Base-by-base conservation (phyloP, 2,113 vertebrate species). In the Marcusenius ussheri region DNA sequence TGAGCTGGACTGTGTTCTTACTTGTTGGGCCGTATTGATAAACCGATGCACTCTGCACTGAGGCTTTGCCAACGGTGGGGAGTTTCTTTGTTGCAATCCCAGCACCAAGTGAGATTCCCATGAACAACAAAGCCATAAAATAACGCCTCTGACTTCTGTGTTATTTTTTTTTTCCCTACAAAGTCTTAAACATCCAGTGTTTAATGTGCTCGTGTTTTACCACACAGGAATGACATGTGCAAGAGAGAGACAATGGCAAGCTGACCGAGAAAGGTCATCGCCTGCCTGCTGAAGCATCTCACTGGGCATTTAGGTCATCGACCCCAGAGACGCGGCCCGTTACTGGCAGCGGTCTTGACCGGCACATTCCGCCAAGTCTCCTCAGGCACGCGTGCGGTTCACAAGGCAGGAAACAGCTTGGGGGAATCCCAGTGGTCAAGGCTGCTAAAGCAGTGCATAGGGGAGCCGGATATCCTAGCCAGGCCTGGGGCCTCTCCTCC, bases 361-460 rank as follows among this genome's bases (percentile, higher is more conserved):
- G 27, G 10, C 49, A 74, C 50, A 45, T 83, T 47, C 58, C 92
- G 92, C 94, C 92, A 88, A 15, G 91, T 86, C 91, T 95, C 94
- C 93, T 95, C 92, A 70, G 95, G 95, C 94, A 95, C 92, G 80
- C 11, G 83, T 90, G 89, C 90, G 85, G 93, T 95, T 94, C 94
- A 96, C 93, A 93, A 96, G 95, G 94, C 96, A 96, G 96, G 96
- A 96, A 96, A 93, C 96, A 96, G 96, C 95, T 96, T 95, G 95
- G 94, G 92, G 95, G 94, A 93, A 95, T 94, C 92, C 94, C 92
- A 93, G 91, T 91, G 93, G 93, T 95, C 95, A 95, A 95, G 95
- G 95, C 90, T 93, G 92, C 39, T 50, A 42, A 87, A 35, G 47
- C 15, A 50, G 56, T 19, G 56, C 42, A 62, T 3, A 89, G 91